These are phyloP conservation scores for Cebidichthys violaceus DNA, from an alignment of 2,113 vertebrate species.

Conservation along the genomic window DNA sequence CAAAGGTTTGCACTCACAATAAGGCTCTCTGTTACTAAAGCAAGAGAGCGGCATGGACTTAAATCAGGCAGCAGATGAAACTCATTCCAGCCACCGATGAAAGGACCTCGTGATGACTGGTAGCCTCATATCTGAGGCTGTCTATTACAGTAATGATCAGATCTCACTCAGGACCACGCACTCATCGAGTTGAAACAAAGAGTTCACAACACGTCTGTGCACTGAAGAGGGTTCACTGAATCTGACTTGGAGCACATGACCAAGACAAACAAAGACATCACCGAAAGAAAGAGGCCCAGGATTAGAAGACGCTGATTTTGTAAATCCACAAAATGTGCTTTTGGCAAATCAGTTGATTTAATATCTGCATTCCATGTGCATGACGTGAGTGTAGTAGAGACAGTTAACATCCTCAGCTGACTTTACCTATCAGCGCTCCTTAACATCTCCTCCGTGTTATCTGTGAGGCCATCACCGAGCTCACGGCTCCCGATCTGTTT, in stretches of 20 bases:
- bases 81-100: not conserved
- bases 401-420: not conserved
- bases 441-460: conserved; percentile 24
- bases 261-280: not conserved
- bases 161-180: not conserved
- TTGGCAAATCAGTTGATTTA: not conserved
- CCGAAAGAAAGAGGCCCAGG: not conserved
- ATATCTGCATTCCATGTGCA: not conserved
- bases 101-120: not conserved
- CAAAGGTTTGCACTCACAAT: too few relatives aligned
- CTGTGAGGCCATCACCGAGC: conserved; percentile 38
- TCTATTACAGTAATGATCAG: not conserved
- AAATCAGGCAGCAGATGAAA: not conserved
- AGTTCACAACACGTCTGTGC: not conserved
- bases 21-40: too few relatives aligned
- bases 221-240: not conserved
- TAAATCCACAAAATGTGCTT: not conserved
- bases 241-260: too few relatives aligned
- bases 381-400: not conserved
- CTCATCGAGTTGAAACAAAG: not conserved
- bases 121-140: too few relatives aligned
- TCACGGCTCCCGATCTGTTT: conserved; percentile 62
- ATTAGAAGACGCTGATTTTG: not conserved
- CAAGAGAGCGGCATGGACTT: not conserved
- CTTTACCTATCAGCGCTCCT: conserved; percentile 13